Percentiles rank a stretch among this genome's conserved stretches.
These are phyloP conservation scores for Lontra canadensis DNA, from an alignment of 2,113 vertebrate species.

Conservation along the genomic window DNA sequence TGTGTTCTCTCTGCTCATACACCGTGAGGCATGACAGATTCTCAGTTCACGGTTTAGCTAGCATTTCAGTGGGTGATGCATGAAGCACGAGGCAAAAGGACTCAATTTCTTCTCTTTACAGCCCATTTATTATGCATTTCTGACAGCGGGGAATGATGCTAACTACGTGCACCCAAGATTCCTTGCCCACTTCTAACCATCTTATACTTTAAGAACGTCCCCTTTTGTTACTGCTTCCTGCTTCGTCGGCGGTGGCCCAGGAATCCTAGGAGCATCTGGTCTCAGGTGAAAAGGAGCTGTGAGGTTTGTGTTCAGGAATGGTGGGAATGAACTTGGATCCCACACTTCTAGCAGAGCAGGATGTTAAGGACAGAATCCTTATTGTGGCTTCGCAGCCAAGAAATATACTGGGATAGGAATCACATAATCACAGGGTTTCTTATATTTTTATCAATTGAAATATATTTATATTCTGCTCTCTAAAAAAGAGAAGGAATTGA, in stretches of 20 bases:
- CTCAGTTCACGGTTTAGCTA: not conserved
- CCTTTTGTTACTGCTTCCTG: not conserved
- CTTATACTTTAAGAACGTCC: not conserved
- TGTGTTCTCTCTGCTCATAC: not conserved
- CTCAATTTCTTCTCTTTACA: not conserved
- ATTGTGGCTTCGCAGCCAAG: not conserved
- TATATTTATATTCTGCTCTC: constrained; percentile 30
- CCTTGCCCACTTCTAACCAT: not conserved
- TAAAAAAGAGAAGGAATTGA: not conserved
- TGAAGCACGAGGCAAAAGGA: not conserved
- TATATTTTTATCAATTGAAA: constrained; percentile 53
- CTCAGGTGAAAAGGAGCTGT: not conserved
- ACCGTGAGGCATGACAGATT: not conserved
- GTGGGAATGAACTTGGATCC: not conserved
- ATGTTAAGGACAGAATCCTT: not conserved
- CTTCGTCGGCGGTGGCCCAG: fast-evolving
- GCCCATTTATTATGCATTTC: not conserved
- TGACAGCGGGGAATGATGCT: not conserved
- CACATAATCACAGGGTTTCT: not conserved
- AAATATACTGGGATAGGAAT: not conserved
- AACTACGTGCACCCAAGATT: not conserved
- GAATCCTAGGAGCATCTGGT: not conserved
- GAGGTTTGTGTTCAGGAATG: not conserved
- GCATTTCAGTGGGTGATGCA: not conserved
- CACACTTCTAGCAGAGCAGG: not conserved